Conservation (phyloP, 35 echinoderm and acorn worm species). For the Hemicentrotus pulcherrimus region DNA sequence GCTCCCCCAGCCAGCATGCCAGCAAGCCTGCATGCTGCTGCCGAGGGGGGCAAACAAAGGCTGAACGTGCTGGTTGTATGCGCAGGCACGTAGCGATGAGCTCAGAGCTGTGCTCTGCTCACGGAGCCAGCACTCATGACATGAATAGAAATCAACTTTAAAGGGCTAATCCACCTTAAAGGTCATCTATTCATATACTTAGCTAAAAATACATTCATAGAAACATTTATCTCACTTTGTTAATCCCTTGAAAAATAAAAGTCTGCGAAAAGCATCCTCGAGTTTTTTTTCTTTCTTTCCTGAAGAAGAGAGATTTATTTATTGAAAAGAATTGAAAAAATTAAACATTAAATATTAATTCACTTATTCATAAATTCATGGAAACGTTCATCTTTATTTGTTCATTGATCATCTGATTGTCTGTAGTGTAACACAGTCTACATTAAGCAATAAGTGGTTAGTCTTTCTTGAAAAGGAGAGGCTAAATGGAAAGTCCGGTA, state of each 20-base stretch:
- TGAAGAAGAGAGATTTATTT: neutral
- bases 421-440: neutral
- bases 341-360: neutral
- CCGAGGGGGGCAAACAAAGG: slow-evolving; percentile 29
- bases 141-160: slow-evolving; percentile 47
- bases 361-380: neutral
- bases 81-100: slow-evolving; percentile 43
- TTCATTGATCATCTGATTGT: neutral
- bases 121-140: neutral
- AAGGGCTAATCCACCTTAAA: neutral
- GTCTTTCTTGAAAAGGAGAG: no score
- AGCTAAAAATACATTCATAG: neutral
- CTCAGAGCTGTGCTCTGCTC: slow-evolving; percentile 21
- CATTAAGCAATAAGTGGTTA: neutral
- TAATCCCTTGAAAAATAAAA: neutral
- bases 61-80: slow-evolving; percentile 41
- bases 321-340: neutral
- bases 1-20: neutral
- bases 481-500: no score
- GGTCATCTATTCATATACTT: neutral
- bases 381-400: neutral
- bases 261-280: neutral
- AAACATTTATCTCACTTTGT: neutral
- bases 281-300: neutral
- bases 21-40: neutral